phyloP scores from a whole-genome alignment of 1,140 invertebrate genomes.

The Drosophila paulistorum region DNA sequence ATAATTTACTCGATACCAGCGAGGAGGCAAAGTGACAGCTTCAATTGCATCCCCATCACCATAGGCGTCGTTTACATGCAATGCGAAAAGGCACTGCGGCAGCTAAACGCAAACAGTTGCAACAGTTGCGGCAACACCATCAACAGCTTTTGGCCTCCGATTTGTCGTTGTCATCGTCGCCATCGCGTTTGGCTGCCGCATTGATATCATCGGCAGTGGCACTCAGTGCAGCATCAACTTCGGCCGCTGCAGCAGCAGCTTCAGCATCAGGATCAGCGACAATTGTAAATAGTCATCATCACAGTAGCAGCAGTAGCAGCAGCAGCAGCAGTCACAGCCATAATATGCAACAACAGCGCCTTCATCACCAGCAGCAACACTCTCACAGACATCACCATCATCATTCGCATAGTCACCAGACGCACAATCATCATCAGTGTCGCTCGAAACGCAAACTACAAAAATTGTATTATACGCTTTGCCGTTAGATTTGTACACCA shows the following conservation, averaged over 20 bases:
- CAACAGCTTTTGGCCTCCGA: conserved; percentile 59
- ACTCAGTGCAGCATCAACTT: conserved; percentile 60
- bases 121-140: conserved; percentile 65
- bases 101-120: conserved; percentile 65
- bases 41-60: conserved; percentile 74
- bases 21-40: conserved; percentile 82
- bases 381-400: conserved; percentile 48
- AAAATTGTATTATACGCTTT: conserved; percentile 82
- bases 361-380: conserved; percentile 34
- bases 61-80: conserved; percentile 75
- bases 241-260: conserved; percentile 45
- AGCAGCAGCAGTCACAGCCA: conserved; percentile 76
- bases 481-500: conserved; percentile 74
- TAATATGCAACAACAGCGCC: conserved; percentile 51
- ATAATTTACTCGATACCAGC: conserved; percentile 60
- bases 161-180: conserved; percentile 48
- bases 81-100: conserved; percentile 70
- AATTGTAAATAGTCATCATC: conserved; percentile 81
- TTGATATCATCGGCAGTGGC: conserved; percentile 70
- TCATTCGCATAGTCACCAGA: conserved; percentile 66
- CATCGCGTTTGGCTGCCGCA: conserved; percentile 65
- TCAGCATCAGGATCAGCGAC: conserved; percentile 50
- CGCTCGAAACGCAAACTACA: conserved; percentile 81
- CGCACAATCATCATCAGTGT: conserved; percentile 74
- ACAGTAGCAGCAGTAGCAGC: conserved; percentile 63